phyloP scores from a whole-genome alignment of 2,888 invertebrate genomes.

The Eulithis prunata region DNA sequence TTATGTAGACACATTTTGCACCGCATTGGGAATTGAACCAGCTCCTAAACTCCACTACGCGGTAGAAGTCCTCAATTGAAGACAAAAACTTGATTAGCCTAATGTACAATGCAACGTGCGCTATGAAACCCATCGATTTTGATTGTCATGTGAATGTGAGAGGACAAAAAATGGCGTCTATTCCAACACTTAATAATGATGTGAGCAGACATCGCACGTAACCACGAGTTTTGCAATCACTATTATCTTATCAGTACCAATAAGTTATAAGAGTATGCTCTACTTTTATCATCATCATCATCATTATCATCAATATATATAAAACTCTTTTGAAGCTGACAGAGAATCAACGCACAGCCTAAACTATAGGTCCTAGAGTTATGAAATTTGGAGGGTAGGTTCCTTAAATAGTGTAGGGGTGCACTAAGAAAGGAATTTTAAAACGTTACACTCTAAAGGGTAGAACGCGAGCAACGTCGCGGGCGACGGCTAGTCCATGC shows the following conservation, averaged over 20 bases:
- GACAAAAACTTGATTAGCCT: slow-evolving; percentile 40
- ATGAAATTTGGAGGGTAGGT: too few relatives aligned
- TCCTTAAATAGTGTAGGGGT: too few relatives aligned
- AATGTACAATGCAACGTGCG: slow-evolving; percentile 37
- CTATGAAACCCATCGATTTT: slow-evolving; percentile 54
- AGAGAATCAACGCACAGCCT: too few relatives aligned
- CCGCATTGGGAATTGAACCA: not conserved
- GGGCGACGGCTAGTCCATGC: too few relatives aligned
- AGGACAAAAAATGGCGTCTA: slow-evolving; percentile 45
- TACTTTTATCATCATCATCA: not conserved
- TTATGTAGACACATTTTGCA: not conserved
- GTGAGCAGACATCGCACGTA: slow-evolving; percentile 41
- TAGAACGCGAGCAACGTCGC: too few relatives aligned
- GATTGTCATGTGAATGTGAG: slow-evolving; percentile 67
- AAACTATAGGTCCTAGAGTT: too few relatives aligned
- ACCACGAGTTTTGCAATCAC: slow-evolving; percentile 8
- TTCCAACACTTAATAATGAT: slow-evolving; percentile 46
- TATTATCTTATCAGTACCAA: not conserved
- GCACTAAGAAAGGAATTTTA: too few relatives aligned
- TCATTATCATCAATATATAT: too few relatives aligned
- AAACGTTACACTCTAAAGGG: too few relatives aligned
- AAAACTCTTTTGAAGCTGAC: too few relatives aligned
- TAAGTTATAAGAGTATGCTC: not conserved
- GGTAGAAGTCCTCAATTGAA: not conserved
- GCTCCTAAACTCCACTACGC: not conserved